Base-by-base conservation (phyloP, 2,113 vertebrate species). In the Lota lota region DNA sequence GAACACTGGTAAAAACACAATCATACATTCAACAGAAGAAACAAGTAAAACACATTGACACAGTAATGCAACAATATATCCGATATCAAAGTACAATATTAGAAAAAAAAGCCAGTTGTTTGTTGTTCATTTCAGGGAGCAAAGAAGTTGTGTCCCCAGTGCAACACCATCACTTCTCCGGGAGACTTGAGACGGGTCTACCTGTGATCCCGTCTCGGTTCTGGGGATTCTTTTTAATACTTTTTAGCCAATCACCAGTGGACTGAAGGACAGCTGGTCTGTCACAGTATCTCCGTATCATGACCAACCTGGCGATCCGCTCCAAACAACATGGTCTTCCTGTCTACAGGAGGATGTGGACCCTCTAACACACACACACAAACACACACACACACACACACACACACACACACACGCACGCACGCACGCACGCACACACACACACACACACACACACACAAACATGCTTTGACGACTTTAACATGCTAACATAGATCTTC, bases 131-230 rank as follows among this genome's bases (percentile, higher is more conserved):
- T 74, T 0, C 56, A 94, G 93, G 93, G 93, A 72, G 89, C 91
- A 24, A 94, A 93, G 87, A 94, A 93, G 75, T 79, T 94, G 74
- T 94, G 93, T 73, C 93, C 93, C 8, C 93, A 93, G 82, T 94
- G 93, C 75, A 93, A 93, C 84, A 92, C 93, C 68, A 93, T 94
- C 82, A 94, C 93, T 7, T 93, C 93, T 1, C 93, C 93, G 0
- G 89, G 91, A 63, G 93, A 94, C 87, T 87, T 94, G 72, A 88
- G 93, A 68, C 84, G 92, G n/a, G 92, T 94, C 19, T 94, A 85
- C 82, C 87, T 93, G 81, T 94, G 89, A 92, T 17, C n/a, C 67
- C 6, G 53, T 65, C n/a, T 57, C 36, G 1, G 10, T 22, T 15
- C 1, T 8, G 66, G 20, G 6, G 15, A 66, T 51, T 68, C 66